Conservation (phyloP, 2,888 invertebrate genomes). For the Dusona sp. region DNA sequence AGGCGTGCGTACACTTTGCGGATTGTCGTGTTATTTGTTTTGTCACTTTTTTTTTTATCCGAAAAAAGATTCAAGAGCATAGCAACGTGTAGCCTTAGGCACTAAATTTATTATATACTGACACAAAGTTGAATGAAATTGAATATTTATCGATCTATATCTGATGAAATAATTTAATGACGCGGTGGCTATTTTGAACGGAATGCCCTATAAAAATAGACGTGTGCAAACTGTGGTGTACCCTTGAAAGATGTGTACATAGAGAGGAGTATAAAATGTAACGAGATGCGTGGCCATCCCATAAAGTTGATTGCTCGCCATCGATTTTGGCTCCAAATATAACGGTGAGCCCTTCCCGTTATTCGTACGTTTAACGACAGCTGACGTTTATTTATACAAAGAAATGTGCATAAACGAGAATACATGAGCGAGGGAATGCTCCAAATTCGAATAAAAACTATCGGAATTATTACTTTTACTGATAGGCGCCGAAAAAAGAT, state of each 20-base stretch:
- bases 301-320: constrained; percentile 61
- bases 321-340: constrained; percentile 52
- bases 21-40: too few relatives aligned
- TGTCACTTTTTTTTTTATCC: too few relatives aligned
- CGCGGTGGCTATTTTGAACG: background rate
- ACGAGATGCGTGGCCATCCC: constrained; percentile 52
- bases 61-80: too few relatives aligned
- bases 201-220: background rate
- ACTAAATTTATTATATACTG: background rate
- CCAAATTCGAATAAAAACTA: background rate
- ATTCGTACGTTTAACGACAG: constrained; percentile 14
- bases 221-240: background rate
- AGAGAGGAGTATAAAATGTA: constrained; percentile 32
- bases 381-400: background rate
- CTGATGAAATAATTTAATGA: background rate
- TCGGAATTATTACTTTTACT: background rate
- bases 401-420: background rate
- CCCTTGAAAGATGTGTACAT: constrained; percentile 8
- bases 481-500: background rate
- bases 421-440: background rate
- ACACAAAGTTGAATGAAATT: too few relatives aligned
- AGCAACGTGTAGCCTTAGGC: background rate
- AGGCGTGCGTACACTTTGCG: too few relatives aligned
- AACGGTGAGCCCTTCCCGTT: background rate
- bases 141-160: background rate